Evolutionary conservation across 2,888 invertebrate genomes (phyloP), one percentile per base, ranked within the genome.

Genomic region (Salticus scenicus): DNA sequence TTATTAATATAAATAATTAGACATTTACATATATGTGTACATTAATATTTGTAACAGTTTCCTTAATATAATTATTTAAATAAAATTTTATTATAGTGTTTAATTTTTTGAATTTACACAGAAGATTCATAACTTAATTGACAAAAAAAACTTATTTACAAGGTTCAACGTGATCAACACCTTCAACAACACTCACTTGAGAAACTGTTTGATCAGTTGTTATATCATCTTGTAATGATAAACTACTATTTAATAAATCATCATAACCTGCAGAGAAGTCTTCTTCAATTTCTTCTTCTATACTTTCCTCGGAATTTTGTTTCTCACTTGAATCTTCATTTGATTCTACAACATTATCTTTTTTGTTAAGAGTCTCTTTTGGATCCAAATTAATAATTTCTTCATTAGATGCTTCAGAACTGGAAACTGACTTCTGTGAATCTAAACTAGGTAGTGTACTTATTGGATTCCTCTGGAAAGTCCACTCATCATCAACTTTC

Each of bases 141-240:
- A n/a, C n/a, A n/a, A n/a, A n/a, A n/a, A 37, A 37, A 37, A 37
- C 10, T 37, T 10, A 37, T 37, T 64, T 64, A 37, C 74, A 74
- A 10, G 77, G 31, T 71, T 89, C 89, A 30, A 88, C 63, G 41
- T 88, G 88, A 69, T 89, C 89, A 42, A 74, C 69, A 10, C 82
- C 83, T 51, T 87, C 87, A 12, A 84, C 73, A 8, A 76, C 81
- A 71, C 88, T 88, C 7, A 82, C 41, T 37, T 88, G 88, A 10
- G 89, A 89, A 2, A 88, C 82, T 27, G 88, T 89, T 69, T 88
- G 80, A 70, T 89, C 87, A 30, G 83, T 75, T 27, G 87, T 87
- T 1, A 67, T 74, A 75, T 87, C 87, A 75, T 87, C 87, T n/a
- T 37, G 81, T 41, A 87, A 42, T 20, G 87, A 87, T 14, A 83